phyloP scores from a whole-genome alignment of 2,888 invertebrate species.

The Hydriomena furcata region DNA sequence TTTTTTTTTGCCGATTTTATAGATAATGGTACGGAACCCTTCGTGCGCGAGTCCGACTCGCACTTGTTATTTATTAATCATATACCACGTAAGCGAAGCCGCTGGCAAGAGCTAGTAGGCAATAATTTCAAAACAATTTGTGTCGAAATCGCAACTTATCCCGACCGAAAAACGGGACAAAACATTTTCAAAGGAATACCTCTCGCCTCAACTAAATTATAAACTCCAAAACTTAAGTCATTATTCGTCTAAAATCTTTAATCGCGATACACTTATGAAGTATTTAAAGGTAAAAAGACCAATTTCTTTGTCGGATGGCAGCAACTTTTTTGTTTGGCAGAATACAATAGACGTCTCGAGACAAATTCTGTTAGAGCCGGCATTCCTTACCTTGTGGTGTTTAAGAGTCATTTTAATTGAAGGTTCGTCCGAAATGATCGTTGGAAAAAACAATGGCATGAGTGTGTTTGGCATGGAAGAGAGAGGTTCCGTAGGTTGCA shows the following conservation, averaged over 20 bases:
- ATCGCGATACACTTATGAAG: slow-evolving; percentile 73
- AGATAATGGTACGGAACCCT: no score
- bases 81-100: no score
- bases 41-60: no score
- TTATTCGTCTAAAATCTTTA: slow-evolving; percentile 67
- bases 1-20: no score
- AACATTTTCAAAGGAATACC: slow-evolving; percentile 41
- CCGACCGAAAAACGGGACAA: slow-evolving; percentile 23
- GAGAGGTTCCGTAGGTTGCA: slow-evolving; percentile 7
- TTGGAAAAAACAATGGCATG: slow-evolving; percentile 44
- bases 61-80: no score
- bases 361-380: slow-evolving; percentile 68
- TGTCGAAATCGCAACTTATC: neutral
- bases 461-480: neutral
- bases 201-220: slow-evolving; percentile 42
- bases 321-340: slow-evolving; percentile 57
- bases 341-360: slow-evolving; percentile 68
- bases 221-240: slow-evolving; percentile 59
- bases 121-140: slow-evolving; percentile 3
- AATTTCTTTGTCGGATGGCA: slow-evolving; percentile 72
- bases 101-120: neutral
- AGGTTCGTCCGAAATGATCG: slow-evolving; percentile 61
- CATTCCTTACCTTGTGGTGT: slow-evolving; percentile 71
- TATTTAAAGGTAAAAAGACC: slow-evolving; percentile 62
- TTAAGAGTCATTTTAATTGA: slow-evolving; percentile 80